Evolutionary conservation across 2,888 invertebrate species (phyloP).

Genomic region (Criorhina ranunculi): DNA sequence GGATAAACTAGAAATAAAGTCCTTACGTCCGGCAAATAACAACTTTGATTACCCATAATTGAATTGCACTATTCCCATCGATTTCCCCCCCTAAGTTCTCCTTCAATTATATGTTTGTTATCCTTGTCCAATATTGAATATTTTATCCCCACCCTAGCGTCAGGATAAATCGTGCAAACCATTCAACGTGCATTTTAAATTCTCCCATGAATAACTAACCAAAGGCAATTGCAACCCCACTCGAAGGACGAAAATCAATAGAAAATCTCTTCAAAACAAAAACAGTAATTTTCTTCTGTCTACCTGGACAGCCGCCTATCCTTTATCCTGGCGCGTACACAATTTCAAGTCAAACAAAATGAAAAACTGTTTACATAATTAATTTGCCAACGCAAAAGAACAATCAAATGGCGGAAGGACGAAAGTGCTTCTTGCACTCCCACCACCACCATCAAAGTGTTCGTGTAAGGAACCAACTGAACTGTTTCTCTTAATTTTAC

Average conservation of each 20-base stretch:
- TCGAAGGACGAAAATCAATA: constrained; percentile 55
- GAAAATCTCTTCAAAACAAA: constrained; percentile 58
- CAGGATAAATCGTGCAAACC: constrained; percentile 21
- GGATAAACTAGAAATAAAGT: too few relatives aligned
- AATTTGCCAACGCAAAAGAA: constrained; percentile 78
- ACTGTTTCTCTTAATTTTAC: constrained; percentile 9
- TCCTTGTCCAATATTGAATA: constrained; percentile 44
- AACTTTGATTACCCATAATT: too few relatives aligned
- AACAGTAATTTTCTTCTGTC: constrained; percentile 49
- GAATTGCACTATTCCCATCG: too few relatives aligned
- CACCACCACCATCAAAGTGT: not conserved
- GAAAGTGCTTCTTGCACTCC: constrained; percentile 31
- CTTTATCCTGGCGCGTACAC: constrained; percentile 52
- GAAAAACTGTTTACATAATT: constrained; percentile 80
- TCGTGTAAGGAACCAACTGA: constrained; percentile 19
- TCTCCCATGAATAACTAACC: constrained; percentile 44
- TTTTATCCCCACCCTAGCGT: constrained; percentile 2
- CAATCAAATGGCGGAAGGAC: constrained; percentile 71
- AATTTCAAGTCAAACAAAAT: constrained; percentile 77
- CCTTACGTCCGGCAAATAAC: too few relatives aligned
- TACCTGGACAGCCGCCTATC: constrained; percentile 43
- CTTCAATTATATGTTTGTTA: constrained; percentile 59
- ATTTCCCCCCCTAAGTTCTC: too few relatives aligned
- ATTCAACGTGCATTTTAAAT: constrained; percentile 46
- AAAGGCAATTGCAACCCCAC: constrained; percentile 44